These are phyloP conservation scores for Trematocara unimaculatum DNA, from an alignment of 2,113 vertebrate genomes.

Conservation along the genomic window DNA sequence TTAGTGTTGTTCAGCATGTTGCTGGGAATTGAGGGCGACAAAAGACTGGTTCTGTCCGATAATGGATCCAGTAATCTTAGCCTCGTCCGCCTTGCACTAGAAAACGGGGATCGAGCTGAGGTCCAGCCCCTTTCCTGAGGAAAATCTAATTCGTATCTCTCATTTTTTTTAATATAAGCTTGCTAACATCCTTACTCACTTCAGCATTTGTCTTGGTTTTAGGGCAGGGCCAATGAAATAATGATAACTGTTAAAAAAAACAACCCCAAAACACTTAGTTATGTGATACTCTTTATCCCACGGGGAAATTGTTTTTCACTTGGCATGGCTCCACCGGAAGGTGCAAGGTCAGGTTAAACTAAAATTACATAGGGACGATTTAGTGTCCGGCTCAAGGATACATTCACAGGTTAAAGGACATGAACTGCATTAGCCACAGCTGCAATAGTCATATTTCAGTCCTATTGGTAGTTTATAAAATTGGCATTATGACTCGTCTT, in stretches of 20 bases:
- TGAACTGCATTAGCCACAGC: background rate
- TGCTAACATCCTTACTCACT: background rate
- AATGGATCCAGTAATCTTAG: background rate
- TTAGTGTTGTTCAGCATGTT: background rate
- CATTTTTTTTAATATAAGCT: background rate
- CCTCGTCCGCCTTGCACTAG: background rate
- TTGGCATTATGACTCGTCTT: background rate
- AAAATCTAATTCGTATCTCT: background rate
- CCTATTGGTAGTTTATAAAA: background rate
- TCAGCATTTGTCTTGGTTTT: background rate
- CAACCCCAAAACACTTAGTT: background rate
- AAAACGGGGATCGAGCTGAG: background rate
- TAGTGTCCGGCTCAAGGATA: background rate
- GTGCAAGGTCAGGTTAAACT: background rate
- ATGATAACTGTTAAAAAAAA: background rate
- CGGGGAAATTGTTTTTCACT: background rate
- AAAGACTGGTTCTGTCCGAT: background rate
- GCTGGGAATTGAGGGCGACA: background rate
- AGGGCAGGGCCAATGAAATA: background rate
- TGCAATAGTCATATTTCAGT: background rate
- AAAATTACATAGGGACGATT: background rate
- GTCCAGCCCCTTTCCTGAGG: background rate
- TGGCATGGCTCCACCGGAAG: background rate
- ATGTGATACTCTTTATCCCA: background rate
- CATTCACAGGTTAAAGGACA: background rate